phyloP scores from a whole-genome alignment of 2,113 vertebrate genomes.

The Leptocoma aspasia region DNA sequence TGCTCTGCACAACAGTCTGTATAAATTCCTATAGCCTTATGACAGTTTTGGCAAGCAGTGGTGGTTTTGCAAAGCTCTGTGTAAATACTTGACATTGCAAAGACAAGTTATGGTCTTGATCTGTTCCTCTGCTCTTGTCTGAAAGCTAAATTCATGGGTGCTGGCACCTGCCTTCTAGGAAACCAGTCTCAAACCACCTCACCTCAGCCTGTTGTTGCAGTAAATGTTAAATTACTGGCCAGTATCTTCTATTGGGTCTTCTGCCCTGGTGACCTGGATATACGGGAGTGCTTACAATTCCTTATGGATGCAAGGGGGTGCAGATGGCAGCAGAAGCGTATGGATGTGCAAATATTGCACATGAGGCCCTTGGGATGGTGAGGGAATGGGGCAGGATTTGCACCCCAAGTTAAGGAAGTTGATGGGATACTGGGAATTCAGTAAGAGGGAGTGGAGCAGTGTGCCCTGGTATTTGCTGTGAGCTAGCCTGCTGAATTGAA shows the following conservation, averaged over 20 bases:
- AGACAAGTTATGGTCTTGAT: background rate
- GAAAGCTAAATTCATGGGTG: background rate
- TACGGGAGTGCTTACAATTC: fast-evolving
- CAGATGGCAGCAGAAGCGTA: background rate
- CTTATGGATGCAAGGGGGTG: background rate
- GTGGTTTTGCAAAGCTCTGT: background rate
- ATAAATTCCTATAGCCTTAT: background rate
- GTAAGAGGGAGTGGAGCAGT: background rate
- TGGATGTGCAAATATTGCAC: background rate
- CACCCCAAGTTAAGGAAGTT: background rate
- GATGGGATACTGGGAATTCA: background rate
- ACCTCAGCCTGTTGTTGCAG: background rate
- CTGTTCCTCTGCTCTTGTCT: background rate
- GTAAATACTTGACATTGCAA: background rate
- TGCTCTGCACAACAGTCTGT: background rate
- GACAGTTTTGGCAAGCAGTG: background rate
- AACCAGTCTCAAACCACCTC: background rate
- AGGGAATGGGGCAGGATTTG: background rate
- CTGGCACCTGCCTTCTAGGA: background rate
- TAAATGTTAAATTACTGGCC: background rate
- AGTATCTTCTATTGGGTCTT: background rate
- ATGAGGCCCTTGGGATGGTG: background rate
- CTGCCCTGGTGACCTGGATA: background rate
- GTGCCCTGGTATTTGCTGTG: background rate
- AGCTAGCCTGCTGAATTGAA: background rate